Conservation (phyloP, 2,797 vertebrate genomes). For the Coregonus ussuriensis region DNA sequence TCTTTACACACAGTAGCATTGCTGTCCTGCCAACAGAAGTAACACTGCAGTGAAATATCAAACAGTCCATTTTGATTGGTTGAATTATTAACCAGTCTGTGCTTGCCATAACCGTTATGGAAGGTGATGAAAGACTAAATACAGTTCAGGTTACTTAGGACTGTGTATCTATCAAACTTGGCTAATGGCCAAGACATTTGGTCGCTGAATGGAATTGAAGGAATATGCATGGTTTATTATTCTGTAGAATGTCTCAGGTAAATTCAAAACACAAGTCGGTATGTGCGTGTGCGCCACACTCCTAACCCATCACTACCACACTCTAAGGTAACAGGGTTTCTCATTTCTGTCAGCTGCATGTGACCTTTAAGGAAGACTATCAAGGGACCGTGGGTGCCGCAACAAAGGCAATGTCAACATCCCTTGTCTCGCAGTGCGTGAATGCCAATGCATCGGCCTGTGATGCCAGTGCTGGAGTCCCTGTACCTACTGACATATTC, state of each 20-base stretch:
- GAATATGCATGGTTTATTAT: not conserved
- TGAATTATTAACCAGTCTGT: not conserved
- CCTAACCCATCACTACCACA: no score
- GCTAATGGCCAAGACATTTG: no score
- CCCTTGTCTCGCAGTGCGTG: not conserved
- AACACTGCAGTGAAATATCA: no score
- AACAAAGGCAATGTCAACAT: not conserved
- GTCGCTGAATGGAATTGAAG: not conserved
- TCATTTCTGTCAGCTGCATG: not conserved
- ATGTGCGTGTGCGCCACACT: no score
- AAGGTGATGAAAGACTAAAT: not conserved
- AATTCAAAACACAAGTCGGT: not conserved
- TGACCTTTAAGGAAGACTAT: slow-evolving; percentile 8
- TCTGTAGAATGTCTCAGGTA: not conserved
- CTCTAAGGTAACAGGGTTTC: not conserved
- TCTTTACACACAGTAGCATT: no score
- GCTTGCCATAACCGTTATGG: not conserved
- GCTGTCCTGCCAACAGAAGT: no score
- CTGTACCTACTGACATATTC: not conserved
- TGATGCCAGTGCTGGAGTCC: slow-evolving; percentile 1
- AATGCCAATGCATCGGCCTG: slow-evolving; percentile 12
- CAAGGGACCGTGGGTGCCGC: not conserved
- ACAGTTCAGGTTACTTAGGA: not conserved
- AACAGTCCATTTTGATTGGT: no score
- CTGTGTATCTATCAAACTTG: not conserved